Base-by-base conservation (phyloP, 92 coral and sea anemone species). In the Palythoa grandiflora region DNA sequence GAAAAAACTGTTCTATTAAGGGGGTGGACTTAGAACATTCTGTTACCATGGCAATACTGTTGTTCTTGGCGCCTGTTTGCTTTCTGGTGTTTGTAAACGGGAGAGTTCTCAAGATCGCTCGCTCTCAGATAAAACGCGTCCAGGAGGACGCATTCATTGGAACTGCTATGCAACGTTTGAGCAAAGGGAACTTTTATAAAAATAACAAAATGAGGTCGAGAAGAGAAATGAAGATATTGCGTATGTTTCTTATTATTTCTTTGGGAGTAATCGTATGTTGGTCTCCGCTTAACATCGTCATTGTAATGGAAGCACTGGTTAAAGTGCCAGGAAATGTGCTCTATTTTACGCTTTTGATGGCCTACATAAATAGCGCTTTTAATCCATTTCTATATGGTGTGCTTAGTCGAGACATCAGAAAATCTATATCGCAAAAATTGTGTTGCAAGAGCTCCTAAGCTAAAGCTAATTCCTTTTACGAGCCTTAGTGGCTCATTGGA, bases 71-170 rank as follows among this genome's bases (percentile, higher is more conserved):
- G 35, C 85, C 84, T 17, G 38, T 61, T 12, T 65, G 73, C 14
- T 79, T 79, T 21, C 55, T 79, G 16, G 37, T 79, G 5, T 79
- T 80, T 39, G 85, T 80, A 2, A 80, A 80, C 55, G 73, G 74
- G 4, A 80, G 40, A 80, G 85, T 80, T 44, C 48, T 80, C 51
- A 40, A 80, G 73, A 80, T 80, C 11, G 85, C 85, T 60, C 73
- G 73, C 38, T 38, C 57, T 11, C 73, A 80, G n/a, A 39, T 1
- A 38, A n/a, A 20, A 44, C 71, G 51, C 11, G 61, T 80, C 9
- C 7, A 17, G 59, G 19, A 53, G 35, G 17, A 21, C n/a, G 85
- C 21, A 13, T 15, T 80, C 39, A 15, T 53, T 12, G 38, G 9
- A 20, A 60, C 38, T 10, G 85, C 85, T n/a, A 39, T 39, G 85